Evolutionary conservation across 2,797 vertebrate species (phyloP).

Genomic region (Limosa lapponica): DNA sequence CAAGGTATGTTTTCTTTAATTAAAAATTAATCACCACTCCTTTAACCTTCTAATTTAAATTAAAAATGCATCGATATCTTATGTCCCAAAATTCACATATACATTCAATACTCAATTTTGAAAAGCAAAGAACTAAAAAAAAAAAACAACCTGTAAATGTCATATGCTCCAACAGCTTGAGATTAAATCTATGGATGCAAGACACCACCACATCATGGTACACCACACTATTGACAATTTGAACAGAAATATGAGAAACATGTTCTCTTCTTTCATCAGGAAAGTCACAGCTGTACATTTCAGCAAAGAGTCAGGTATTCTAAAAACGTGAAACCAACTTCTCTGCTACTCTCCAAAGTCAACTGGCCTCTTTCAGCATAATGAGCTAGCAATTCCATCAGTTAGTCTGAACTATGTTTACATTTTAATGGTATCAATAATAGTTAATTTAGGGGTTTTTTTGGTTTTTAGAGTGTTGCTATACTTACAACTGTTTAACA

Average conservation of each 20-base stretch:
- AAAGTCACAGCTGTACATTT: background rate
- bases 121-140: background rate
- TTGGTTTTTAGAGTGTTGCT: background rate
- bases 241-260: background rate
- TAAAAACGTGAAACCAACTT: background rate
- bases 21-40: background rate
- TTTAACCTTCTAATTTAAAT: background rate
- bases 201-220: background rate
- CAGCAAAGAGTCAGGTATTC: background rate
- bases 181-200: background rate
- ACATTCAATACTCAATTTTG: background rate
- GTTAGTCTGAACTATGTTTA: accelerated
- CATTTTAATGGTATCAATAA: background rate
- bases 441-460: background rate
- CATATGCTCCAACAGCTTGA: background rate
- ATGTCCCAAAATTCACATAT: background rate
- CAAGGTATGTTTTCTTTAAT: background rate
- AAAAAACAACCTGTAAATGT: background rate
- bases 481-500: background rate
- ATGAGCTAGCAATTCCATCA: background rate
- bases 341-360: background rate
- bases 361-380: background rate
- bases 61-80: background rate
- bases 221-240: accelerated
- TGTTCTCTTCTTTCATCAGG: background rate